phyloP scores from a whole-genome alignment of 2,113 vertebrate species.

The Sapajus apella region DNA sequence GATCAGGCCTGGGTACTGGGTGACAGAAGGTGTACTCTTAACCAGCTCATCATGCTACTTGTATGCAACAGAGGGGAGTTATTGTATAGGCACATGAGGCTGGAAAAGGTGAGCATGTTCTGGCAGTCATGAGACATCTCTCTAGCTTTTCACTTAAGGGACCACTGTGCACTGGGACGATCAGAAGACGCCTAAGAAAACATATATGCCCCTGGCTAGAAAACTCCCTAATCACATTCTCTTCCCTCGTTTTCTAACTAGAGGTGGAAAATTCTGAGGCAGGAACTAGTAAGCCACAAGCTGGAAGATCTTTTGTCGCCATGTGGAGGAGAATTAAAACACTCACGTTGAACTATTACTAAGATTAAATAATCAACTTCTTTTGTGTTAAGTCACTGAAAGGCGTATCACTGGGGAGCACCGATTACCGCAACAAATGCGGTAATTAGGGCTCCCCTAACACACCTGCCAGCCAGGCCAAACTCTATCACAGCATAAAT shows the following conservation, averaged over 20 bases:
- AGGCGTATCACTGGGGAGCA: background rate
- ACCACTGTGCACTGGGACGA: background rate
- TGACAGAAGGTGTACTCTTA: background rate
- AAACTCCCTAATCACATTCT: background rate
- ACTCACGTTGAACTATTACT: background rate
- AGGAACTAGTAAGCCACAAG: background rate
- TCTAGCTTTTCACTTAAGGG: background rate
- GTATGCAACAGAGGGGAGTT: background rate
- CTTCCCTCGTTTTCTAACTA: background rate
- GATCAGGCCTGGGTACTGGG: background rate
- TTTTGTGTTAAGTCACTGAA: slow-evolving; percentile 25
- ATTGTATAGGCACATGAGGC: fast-evolving
- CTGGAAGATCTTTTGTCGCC: background rate
- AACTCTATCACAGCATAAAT: background rate
- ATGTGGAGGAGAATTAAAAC: background rate
- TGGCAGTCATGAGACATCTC: background rate
- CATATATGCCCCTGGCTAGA: background rate
- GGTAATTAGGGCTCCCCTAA: background rate
- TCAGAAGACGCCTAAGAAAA: background rate
- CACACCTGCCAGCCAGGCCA: background rate
- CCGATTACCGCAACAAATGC: too few relatives aligned
- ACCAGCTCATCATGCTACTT: background rate
- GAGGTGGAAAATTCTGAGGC: background rate
- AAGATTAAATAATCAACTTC: background rate
- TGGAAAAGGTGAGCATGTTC: background rate